A percentile compares a stretch with the other conserved stretches of the same genome.
phyloP scores from a whole-genome alignment of 1,140 invertebrate genomes.

The Adoxophyes honmai region DNA sequence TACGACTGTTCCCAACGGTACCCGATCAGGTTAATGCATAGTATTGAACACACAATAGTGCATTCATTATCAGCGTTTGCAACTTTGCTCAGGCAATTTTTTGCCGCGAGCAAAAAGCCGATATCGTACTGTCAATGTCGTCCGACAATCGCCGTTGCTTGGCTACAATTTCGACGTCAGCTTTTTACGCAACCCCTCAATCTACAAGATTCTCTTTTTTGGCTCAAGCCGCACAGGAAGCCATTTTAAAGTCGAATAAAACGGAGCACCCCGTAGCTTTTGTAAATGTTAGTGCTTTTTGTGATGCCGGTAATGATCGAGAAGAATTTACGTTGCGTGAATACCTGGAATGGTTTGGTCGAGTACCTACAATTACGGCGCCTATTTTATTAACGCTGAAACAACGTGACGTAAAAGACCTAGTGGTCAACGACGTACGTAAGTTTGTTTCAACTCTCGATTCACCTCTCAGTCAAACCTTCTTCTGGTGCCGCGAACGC shows the following conservation, averaged over 20 bases:
- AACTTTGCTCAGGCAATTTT: background rate
- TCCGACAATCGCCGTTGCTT: too few relatives aligned
- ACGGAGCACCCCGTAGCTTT: background rate
- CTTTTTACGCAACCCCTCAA: constrained; percentile 2
- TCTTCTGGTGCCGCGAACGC: too few relatives aligned
- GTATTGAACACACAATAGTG: constrained; percentile 15
- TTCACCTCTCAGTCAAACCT: too few relatives aligned
- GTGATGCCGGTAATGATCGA: background rate
- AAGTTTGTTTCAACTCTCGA: too few relatives aligned
- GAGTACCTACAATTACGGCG: too few relatives aligned
- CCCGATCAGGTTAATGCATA: background rate
- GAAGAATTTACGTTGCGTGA: background rate
- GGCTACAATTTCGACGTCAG: constrained; percentile 8
- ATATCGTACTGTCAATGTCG: background rate
- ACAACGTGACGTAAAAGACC: too few relatives aligned
- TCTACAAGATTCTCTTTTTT: constrained; percentile 4
- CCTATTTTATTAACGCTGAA: too few relatives aligned
- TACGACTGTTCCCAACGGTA: constrained; percentile 1
- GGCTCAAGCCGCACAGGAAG: background rate
- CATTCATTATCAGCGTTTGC: constrained; percentile 11
- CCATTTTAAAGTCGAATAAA: constrained; percentile 1
- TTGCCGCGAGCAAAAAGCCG: background rate
- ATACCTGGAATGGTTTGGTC: too few relatives aligned
- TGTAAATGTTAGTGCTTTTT: constrained; percentile 9
- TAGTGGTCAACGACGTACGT: too few relatives aligned